Conservation (phyloP, 2,113 vertebrate species). For the Phocoena sinus region DNA sequence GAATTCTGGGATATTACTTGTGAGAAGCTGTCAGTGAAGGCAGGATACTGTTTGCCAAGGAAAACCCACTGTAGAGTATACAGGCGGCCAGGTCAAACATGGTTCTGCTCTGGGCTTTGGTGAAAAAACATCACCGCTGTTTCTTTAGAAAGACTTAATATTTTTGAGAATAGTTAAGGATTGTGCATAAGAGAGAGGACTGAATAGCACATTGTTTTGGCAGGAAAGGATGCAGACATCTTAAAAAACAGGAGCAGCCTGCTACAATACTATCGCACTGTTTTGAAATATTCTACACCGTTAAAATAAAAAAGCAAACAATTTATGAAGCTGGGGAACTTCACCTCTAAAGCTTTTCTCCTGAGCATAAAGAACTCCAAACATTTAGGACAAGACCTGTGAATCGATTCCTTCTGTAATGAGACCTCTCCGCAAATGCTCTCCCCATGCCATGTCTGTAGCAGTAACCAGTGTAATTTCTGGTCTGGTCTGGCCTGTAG, state of each 20-base stretch:
- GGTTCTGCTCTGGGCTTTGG: neutral
- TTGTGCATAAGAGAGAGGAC: neutral
- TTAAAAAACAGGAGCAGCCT: neutral
- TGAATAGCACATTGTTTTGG: neutral
- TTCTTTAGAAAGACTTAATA: neutral
- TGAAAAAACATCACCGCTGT: neutral
- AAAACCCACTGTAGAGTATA: neutral
- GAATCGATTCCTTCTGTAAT: neutral
- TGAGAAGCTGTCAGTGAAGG: neutral
- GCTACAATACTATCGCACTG: neutral
- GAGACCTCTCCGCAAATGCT: neutral
- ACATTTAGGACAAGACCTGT: neutral
- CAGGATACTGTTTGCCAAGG: neutral
- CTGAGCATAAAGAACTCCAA: neutral
- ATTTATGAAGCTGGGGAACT: neutral
- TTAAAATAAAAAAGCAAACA: neutral
- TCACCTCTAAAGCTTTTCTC: neutral
- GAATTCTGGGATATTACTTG: neutral
- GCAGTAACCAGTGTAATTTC: neutral
- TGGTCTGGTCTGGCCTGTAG: neutral
- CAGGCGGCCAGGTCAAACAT: neutral
- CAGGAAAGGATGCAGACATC: neutral
- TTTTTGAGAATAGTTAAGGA: neutral
- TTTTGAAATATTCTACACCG: neutral
- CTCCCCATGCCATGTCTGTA: rapidly evolving